These are phyloP conservation scores for Idaea straminata DNA, from an alignment of 2,888 invertebrate genomes.

Conservation along the genomic window DNA sequence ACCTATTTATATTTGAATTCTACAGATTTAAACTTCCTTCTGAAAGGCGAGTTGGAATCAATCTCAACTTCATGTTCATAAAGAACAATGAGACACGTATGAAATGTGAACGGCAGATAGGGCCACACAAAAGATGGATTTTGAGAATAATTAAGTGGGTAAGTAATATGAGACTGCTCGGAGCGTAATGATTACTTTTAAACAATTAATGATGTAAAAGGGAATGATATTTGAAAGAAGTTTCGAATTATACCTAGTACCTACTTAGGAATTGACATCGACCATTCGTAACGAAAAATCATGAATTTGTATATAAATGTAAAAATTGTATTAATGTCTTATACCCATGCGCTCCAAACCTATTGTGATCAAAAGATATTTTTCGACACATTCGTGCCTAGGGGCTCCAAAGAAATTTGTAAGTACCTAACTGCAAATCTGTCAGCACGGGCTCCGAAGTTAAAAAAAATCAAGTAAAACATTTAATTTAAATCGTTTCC, in stretches of 20 bases:
- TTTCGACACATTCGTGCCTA: no score
- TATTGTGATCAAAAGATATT: no score
- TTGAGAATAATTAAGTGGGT: neutral
- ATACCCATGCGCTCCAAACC: no score
- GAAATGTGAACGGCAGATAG: neutral
- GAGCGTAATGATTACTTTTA: neutral
- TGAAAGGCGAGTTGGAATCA: neutral
- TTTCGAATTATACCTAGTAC: constrained; percentile 12
- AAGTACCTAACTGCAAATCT: no score
- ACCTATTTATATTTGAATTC: neutral
- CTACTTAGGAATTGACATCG: neutral
- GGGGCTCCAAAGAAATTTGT: no score
- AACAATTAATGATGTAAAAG: neutral
- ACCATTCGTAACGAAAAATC: neutral
- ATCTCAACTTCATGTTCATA: constrained; percentile 8
- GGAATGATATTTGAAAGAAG: neutral
- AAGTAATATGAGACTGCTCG: neutral
- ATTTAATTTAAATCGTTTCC: no score
- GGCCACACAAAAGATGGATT: neutral
- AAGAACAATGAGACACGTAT: constrained; percentile 2
- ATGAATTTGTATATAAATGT: no score
- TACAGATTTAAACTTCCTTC: neutral
- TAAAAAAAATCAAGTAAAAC: no score
- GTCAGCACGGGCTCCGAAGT: no score
- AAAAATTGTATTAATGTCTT: no score